Evolutionary conservation across 2,113 vertebrate species (phyloP).

Genomic region (Caranx melampygus): DNA sequence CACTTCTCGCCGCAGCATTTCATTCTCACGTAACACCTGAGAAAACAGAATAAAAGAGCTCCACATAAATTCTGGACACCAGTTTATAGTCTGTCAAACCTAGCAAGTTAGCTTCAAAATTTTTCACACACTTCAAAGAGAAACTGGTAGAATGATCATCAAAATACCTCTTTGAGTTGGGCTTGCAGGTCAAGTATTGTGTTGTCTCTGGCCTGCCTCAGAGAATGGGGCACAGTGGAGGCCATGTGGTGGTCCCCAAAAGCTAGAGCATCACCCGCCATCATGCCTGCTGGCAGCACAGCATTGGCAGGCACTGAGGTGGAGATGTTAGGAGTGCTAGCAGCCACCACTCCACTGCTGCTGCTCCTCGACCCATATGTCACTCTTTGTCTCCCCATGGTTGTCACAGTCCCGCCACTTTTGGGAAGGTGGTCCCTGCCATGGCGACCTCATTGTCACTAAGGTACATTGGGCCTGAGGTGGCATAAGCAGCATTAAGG

Average conservation of each 20-base stretch:
- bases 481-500: conserved; percentile 96
- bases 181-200: conserved; percentile 97
- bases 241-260: conserved; percentile 98
- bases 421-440: conserved; percentile 91
- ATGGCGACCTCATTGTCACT: conserved; percentile 95
- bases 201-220: conserved; percentile 96
- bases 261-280: conserved; percentile 91
- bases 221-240: conserved; percentile 96
- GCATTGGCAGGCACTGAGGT: conserved; percentile 81
- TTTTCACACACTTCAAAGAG: neutral
- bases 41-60: neutral
- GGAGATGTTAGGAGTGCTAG: conserved; percentile 96
- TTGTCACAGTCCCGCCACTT: conserved; percentile 89
- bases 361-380: conserved; percentile 87
- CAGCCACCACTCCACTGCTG: conserved; percentile 91
- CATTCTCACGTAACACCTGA: conserved; percentile 90
- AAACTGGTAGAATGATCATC: neutral
- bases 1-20: conserved; percentile 92
- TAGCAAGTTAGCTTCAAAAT: neutral
- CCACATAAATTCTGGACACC: neutral
- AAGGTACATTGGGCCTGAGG: conserved; percentile 96
- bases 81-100: neutral
- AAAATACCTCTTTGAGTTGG: conserved; percentile 93
- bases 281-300: conserved; percentile 81
- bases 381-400: conserved; percentile 91